phyloP scores from a whole-genome alignment of 2,888 invertebrate genomes.

The Ormyrus pomaceus region DNA sequence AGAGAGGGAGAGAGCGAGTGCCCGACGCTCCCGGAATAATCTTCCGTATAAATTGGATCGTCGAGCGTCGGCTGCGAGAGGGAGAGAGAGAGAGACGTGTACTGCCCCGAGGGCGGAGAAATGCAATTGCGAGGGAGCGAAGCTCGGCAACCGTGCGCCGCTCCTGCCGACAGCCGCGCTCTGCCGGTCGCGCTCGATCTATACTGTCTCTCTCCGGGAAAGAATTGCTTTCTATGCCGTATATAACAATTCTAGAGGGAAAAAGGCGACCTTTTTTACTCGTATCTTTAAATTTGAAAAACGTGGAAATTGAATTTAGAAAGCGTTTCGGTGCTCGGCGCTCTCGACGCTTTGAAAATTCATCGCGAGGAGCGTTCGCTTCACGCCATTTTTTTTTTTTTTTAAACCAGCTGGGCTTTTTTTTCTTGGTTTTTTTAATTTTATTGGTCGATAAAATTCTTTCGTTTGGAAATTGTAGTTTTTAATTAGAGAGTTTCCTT shows the following conservation, averaged over 20 bases:
- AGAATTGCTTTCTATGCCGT: conserved; percentile 47
- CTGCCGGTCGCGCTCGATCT: conserved; percentile 1
- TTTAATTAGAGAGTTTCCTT: too few relatives aligned
- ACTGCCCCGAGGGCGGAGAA: conserved; percentile 46
- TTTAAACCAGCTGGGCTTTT: too few relatives aligned
- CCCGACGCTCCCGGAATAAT: conserved; percentile 68
- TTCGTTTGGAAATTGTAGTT: too few relatives aligned
- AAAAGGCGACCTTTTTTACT: conserved; percentile 9
- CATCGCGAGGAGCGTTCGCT: not conserved
- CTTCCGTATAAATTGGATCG: conserved; percentile 74
- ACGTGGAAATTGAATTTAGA: conserved; percentile 44
- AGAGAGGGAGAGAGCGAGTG: conserved; percentile 16
- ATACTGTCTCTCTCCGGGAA: conserved; percentile 8
- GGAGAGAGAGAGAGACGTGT: conserved; percentile 49
- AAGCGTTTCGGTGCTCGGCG: not conserved
- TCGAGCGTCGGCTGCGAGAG: conserved; percentile 60
- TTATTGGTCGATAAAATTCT: too few relatives aligned
- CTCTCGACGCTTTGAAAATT: conserved; percentile 1
- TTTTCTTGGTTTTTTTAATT: too few relatives aligned
- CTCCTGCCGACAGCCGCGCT: conserved; percentile 7
- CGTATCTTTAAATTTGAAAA: conserved; percentile 44
- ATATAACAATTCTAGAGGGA: conserved; percentile 48
- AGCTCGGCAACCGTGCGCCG: conserved; percentile 13
- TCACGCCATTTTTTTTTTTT: too few relatives aligned
- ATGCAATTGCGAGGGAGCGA: conserved; percentile 51